phyloP scores from a whole-genome alignment of 2,113 vertebrate genomes.

The Elaphurus davidianus region DNA sequence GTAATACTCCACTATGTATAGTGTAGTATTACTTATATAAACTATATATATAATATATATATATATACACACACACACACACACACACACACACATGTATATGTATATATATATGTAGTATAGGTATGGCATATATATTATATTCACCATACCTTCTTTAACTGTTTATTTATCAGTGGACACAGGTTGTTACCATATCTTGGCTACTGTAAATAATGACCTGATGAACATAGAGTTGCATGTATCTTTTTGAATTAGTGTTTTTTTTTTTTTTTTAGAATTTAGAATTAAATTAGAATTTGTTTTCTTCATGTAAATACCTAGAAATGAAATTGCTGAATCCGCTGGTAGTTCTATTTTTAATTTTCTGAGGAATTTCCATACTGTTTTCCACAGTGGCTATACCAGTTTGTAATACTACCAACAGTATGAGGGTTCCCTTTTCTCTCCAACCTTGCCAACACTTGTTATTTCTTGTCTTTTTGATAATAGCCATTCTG shows the following conservation, averaged over 20 bases:
- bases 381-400: neutral
- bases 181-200: neutral
- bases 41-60: too few relatives aligned
- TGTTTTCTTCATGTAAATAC: neutral
- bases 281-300: neutral
- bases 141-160: neutral
- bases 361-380: neutral
- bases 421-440: neutral
- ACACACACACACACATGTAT: fast-evolving
- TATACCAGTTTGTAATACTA: neutral
- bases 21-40: too few relatives aligned
- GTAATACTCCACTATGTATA: neutral
- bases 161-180: neutral
- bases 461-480: neutral
- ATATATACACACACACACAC: neutral
- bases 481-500: neutral
- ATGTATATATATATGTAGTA: neutral
- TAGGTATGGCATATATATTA: neutral
- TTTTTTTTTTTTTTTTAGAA: neutral
- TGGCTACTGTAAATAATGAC: neutral
- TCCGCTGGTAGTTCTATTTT: neutral
- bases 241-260: neutral
- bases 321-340: neutral
- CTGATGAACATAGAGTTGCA: neutral
- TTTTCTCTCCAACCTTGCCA: neutral